A percentile compares a stretch with the other conserved stretches of the same genome.
phyloP scores from a whole-genome alignment of 2,113 vertebrate genomes.

The Pygoscelis antarcticus region DNA sequence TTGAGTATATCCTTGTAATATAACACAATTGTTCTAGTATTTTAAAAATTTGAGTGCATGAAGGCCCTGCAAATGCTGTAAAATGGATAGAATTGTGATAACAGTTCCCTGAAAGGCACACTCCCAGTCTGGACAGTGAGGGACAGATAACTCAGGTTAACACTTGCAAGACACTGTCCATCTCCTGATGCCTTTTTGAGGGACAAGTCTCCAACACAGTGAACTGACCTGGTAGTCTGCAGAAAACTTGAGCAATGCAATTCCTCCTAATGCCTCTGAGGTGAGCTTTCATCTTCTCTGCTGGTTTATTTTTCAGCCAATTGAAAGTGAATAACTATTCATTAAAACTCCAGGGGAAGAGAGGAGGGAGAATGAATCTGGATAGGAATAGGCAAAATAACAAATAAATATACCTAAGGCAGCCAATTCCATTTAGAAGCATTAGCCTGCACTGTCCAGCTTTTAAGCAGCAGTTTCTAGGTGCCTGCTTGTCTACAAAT shows the following conservation, averaged over 20 bases:
- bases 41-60: neutral
- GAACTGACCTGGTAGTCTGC: neutral
- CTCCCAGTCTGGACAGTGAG: neutral
- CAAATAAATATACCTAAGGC: slow-evolving; percentile 49
- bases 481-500: slow-evolving; percentile 58
- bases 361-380: slow-evolving; percentile 1
- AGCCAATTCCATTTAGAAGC: slow-evolving; percentile 58
- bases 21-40: neutral
- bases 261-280: neutral
- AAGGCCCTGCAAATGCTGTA: neutral
- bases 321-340: slow-evolving; percentile 58
- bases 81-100: neutral
- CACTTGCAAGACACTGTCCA: neutral
- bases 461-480: slow-evolving; percentile 57
- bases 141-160: slow-evolving; percentile 10
- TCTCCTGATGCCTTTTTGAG: neutral
- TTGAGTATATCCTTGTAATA: neutral
- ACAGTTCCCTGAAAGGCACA: neutral
- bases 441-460: slow-evolving; percentile 37
- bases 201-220: neutral
- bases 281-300: slow-evolving; percentile 34
- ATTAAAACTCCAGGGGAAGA: slow-evolving; percentile 19
- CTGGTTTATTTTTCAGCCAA: slow-evolving; percentile 3
- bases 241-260: neutral
- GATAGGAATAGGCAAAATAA: slow-evolving; percentile 18